Evolutionary conservation across 2,888 invertebrate genomes (phyloP).

Genomic region (Apodemia hepburni): DNA sequence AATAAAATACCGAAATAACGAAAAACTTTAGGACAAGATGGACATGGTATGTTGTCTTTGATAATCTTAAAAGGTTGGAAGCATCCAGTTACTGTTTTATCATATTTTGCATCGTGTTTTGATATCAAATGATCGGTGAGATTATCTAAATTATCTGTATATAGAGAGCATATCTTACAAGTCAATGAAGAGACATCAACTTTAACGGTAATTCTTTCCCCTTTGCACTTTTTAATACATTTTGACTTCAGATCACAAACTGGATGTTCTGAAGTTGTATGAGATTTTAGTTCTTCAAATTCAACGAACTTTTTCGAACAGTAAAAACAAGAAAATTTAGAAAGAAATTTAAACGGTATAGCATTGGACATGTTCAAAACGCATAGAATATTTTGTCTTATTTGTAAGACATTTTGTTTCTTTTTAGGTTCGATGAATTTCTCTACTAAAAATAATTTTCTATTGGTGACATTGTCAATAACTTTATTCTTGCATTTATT

Average conservation of each 20-base stretch:
- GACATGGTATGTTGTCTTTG: conserved; percentile 64
- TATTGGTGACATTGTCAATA: conserved; percentile 33
- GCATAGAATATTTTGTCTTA: conserved; percentile 59
- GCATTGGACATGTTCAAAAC: conserved; percentile 69
- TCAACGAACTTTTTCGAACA: conserved; percentile 59
- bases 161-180: conserved; percentile 52
- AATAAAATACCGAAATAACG: conserved; percentile 58
- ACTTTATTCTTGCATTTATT: conserved; percentile 52
- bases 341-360: conserved; percentile 62
- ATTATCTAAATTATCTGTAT: conserved; percentile 44
- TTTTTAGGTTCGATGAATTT: conserved; percentile 38
- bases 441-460: conserved; percentile 19
- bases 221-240: conserved; percentile 62
- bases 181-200: conserved; percentile 53
- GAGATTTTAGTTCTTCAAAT: conserved; percentile 56
- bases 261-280: conserved; percentile 54
- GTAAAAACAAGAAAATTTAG: conserved; percentile 62
- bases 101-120: conserved; percentile 57
- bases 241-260: conserved; percentile 58
- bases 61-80: conserved; percentile 57
- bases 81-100: conserved; percentile 51
- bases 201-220: conserved; percentile 57
- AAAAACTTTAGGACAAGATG: conserved; percentile 53
- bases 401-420: conserved; percentile 51
- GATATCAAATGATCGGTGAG: conserved; percentile 59